Evolutionary conservation across 1,140 invertebrate genomes (phyloP).

Genomic region (Panulirus ornatus): DNA sequence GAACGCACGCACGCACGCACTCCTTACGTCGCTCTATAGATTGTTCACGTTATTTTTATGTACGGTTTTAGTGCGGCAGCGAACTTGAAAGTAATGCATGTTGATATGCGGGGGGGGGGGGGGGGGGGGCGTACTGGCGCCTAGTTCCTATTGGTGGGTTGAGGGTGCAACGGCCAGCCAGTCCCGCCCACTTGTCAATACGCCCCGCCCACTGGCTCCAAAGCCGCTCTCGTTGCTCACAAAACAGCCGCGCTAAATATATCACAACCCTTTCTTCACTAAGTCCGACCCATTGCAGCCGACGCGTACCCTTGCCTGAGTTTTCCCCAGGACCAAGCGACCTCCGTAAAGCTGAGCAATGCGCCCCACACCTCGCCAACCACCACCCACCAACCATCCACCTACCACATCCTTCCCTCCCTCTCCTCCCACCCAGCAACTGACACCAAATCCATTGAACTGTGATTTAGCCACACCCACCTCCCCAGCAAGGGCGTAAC

Average conservation of each 20-base stretch:
- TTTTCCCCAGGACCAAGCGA: background rate
- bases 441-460: background rate
- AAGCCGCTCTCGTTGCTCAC: constrained; percentile 39
- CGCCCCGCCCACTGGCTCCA: constrained; percentile 28
- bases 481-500: background rate
- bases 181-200: constrained; percentile 53
- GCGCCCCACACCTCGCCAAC: background rate
- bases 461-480: background rate
- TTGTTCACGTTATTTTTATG: background rate
- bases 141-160: background rate
- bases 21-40: too few species aligned
- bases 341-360: too few species aligned
- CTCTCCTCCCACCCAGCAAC: background rate
- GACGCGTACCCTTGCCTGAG: background rate
- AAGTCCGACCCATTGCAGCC: background rate
- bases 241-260: constrained; percentile 11
- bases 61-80: background rate
- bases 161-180: background rate
- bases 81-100: background rate
- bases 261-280: constrained; percentile 31
- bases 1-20: too few species aligned
- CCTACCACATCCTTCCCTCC: background rate
- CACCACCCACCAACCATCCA: background rate
- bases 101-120: constrained; percentile 7
- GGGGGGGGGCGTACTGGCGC: background rate